Evolutionary conservation across 2,888 invertebrate species (phyloP), one percentile per base, ranked within the genome.

Genomic region (Nemurella pictetii): DNA sequence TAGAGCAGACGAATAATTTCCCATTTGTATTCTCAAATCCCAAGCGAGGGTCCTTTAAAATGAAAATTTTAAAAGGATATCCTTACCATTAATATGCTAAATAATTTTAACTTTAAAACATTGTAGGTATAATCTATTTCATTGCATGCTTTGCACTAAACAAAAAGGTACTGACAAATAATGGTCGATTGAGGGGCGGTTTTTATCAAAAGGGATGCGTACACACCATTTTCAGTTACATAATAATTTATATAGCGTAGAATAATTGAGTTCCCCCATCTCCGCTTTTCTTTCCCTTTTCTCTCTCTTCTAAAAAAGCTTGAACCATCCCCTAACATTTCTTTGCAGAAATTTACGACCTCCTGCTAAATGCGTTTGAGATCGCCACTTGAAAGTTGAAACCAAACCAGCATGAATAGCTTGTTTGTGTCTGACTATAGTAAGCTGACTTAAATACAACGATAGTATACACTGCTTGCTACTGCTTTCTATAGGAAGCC

Each of bases 241-340:
- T 15, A 30, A 78, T 78, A 78, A 78, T 78, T 78, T 78, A 78
- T 78, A 78, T 78, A 30, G 29, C 78, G 28, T 78, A 29, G 78
- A 30, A 78, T 78, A 78, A 78, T 78, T 78, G 78, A 78, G 78
- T 78, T 78, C 20, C 74, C n/a, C 74, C 74, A n/a, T n/a, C n/a
- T n/a, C n/a, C n/a, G n/a, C n/a, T n/a, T n/a, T n/a, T n/a, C n/a
- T n/a, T 55, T 55, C 55, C 55, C 55, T 20, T 55, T 20, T 55
- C 55, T 55, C 55, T 32, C 32, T 5, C 32, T 55, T 55, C 55
- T 55, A 55, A 55, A 55, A 55, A 55, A 55, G 55, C 55, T 55
- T 55, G 20, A 55, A 55, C 55, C 55, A 7, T 55, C 55, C 55
- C 3, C 2, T 32, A 55, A 12, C 55, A 55, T 55, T 55, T 55